Conservation (phyloP, 2,113 vertebrate genomes). For the Larimichthys polyactis region DNA sequence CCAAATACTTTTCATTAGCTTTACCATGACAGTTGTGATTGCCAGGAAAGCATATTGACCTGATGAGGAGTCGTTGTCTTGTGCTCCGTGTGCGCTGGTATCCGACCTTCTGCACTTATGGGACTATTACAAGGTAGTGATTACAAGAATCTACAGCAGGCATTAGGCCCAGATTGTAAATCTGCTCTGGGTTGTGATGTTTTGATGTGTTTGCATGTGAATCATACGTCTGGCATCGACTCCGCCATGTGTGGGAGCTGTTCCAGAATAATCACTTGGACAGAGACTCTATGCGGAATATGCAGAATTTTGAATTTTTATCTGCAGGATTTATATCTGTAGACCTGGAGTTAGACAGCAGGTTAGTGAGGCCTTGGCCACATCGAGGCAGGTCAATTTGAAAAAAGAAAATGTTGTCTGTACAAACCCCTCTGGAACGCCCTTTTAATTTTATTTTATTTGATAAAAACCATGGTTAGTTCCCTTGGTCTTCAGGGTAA, state of each 20-base stretch:
- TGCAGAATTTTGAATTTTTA: constrained; percentile 31
- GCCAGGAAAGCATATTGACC: constrained; percentile 11
- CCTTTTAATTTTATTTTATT: not conserved
- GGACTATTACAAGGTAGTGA: constrained; percentile 45
- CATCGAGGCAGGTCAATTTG: not conserved
- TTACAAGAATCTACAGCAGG: constrained; percentile 58
- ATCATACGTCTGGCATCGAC: constrained; percentile 48
- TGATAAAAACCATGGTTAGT: not conserved
- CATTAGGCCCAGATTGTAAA: constrained; percentile 63
- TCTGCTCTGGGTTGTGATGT: constrained; percentile 45
- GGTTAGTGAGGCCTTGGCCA: constrained; percentile 9
- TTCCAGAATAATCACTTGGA: constrained; percentile 60
- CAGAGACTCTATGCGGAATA: constrained; percentile 44
- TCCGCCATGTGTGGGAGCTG: constrained; percentile 59
- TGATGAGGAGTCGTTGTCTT: constrained; percentile 23
- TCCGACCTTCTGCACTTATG: constrained; percentile 30
- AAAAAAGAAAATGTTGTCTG: not conserved
- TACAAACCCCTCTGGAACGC: not conserved
- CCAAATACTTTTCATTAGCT: not conserved
- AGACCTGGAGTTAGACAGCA: constrained; percentile 7
- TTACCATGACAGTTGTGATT: constrained; percentile 2
- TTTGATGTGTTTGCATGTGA: constrained; percentile 57
- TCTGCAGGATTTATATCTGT: constrained; percentile 38
- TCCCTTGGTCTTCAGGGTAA: constrained; percentile 7
- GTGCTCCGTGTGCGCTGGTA: constrained; percentile 5